Percentiles rank a stretch among this genome's conserved stretches.
These are phyloP conservation scores for Rhorus exstirpatorius DNA, from an alignment of 2,888 invertebrate genomes.

Conservation along the genomic window DNA sequence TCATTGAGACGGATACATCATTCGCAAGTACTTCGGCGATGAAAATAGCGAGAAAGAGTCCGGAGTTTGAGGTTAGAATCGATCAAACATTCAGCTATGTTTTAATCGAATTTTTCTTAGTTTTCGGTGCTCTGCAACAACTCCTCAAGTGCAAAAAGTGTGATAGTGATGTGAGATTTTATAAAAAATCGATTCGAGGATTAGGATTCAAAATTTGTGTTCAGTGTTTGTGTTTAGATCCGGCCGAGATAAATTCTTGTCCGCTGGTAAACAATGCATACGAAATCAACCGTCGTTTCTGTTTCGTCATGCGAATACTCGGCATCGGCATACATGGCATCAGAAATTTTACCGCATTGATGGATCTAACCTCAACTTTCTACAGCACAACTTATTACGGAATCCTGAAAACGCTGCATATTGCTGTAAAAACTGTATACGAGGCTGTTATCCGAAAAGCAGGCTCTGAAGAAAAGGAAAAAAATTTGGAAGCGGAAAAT, in stretches of 20 bases:
- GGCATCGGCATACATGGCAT: slow-evolving; percentile 73
- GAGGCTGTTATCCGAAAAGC: slow-evolving; percentile 56
- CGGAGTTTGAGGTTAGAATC: slow-evolving; percentile 61
- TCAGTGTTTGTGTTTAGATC: slow-evolving; percentile 67
- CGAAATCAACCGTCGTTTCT: slow-evolving; percentile 74
- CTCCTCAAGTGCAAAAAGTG: slow-evolving; percentile 67
- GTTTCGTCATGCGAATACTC: slow-evolving; percentile 73
- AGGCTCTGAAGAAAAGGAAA: slow-evolving; percentile 68
- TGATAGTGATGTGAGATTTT: slow-evolving; percentile 71
- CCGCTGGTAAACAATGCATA: slow-evolving; percentile 71
- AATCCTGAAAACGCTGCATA: slow-evolving; percentile 54
- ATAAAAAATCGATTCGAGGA: slow-evolving; percentile 68
- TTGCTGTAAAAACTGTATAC: slow-evolving; percentile 53
- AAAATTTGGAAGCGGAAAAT: slow-evolving; percentile 57
- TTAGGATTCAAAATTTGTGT: slow-evolving; percentile 73
- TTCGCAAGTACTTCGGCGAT: slow-evolving; percentile 66
- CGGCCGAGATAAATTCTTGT: slow-evolving; percentile 71
- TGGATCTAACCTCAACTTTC: slow-evolving; percentile 58
- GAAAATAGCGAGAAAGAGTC: slow-evolving; percentile 63
- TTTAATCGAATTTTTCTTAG: slow-evolving; percentile 57
- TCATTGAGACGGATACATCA: slow-evolving; percentile 53
- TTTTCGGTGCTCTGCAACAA: slow-evolving; percentile 69
- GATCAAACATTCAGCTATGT: slow-evolving; percentile 63
- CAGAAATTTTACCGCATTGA: slow-evolving; percentile 61
- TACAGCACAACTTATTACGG: slow-evolving; percentile 53